Evolutionary conservation across 2,888 invertebrate genomes (phyloP).

Genomic region (Norana najaformis): DNA sequence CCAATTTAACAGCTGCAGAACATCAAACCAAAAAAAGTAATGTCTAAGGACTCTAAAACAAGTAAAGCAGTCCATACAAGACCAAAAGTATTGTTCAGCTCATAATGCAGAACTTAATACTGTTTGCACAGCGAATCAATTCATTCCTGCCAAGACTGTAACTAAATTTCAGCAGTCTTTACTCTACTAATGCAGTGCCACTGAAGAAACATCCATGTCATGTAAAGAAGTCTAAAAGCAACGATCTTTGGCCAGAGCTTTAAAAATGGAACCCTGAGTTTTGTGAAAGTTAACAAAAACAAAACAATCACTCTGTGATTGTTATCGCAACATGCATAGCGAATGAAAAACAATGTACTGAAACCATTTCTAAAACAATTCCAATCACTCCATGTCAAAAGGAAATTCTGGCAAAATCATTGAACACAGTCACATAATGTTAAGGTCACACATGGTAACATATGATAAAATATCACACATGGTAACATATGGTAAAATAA

Average conservation of each 20-base stretch:
- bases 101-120: no score
- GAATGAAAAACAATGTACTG: background rate
- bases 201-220: no score
- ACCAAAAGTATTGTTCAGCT: no score
- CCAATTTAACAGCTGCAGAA: slow-evolving; percentile 13
- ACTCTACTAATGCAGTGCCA: background rate
- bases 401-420: no score
- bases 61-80: background rate
- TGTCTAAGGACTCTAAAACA: background rate
- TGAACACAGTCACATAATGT: background rate
- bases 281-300: background rate
- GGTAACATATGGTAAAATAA: no score
- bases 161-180: background rate
- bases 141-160: background rate
- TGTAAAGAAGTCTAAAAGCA: background rate
- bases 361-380: background rate
- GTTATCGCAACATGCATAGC: background rate
- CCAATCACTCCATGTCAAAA: background rate
- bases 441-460: no score
- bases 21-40: background rate
- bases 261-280: background rate
- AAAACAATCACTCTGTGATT: background rate
- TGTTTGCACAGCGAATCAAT: background rate
- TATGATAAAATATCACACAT: no score
- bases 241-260: background rate